Evolutionary conservation across 2,797 vertebrate genomes (phyloP), one percentile per base, ranked within the genome.

Genomic region (Spondyliosoma cantharus): DNA sequence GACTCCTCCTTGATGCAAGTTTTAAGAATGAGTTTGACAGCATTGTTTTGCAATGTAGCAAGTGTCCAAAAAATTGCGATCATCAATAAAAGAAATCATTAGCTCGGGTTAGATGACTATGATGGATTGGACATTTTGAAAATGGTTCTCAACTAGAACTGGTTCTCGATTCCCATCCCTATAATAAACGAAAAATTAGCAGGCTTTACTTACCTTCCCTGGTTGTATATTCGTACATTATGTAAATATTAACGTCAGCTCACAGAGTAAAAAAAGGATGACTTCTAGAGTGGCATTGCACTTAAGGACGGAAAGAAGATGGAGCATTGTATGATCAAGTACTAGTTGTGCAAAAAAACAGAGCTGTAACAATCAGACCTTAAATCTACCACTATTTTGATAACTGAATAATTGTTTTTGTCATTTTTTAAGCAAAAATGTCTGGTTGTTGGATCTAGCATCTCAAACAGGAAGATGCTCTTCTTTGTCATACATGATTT

Each of bases 171-270:
- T 11, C 37, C 8, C 8, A 37, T 37, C 37, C 37, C 9, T 37
- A 37, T 7, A 37, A 3, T 1, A 11, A 37, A 37, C 7, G 37
- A 37, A 74, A 42, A 56, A 3, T 42, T 11, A 53, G 37, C 15
- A 61, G 27, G 37, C 32, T 69, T 46, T 27, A 29, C 49, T 70
- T 52, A 52, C 4, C 69, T 52, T 32, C 29, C 73, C 42, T 46
- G 72, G 73, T 57, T 66, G 64, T 29, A 61, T 59, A n/a, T 42
- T 37, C 7, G 9, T 37, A 7, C 7, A 37, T 37, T 37, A 37
- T 25, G n/a, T 19, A 67, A 74, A 73, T 43, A 25, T 59, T 27
- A 60, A 68, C 71, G 32, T 56, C 65, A 46, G 29, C 24, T 76
- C 43, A 60, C 16, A 71, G 20, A 56, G 37, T 3, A 37, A 37